phyloP scores from a whole-genome alignment of 2,888 invertebrate genomes.

The Latrodectus hesperus region DNA sequence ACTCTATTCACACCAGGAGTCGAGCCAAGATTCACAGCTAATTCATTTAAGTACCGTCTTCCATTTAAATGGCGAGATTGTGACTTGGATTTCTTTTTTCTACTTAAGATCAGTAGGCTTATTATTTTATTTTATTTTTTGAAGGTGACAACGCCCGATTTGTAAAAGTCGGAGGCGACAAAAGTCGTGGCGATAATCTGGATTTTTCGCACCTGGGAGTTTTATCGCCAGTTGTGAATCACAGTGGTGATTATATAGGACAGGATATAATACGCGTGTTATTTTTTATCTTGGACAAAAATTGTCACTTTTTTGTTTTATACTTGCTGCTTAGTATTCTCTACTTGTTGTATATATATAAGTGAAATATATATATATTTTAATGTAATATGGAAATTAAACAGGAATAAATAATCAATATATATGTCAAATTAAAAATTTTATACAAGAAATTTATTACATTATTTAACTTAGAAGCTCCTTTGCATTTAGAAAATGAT shows the following conservation, averaged over 20 bases:
- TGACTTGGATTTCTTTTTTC: constrained; percentile 12
- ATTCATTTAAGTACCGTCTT: constrained; percentile 44
- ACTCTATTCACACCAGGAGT: constrained; percentile 5
- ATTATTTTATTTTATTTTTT: constrained; percentile 12
- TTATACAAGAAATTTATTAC: too few species aligned
- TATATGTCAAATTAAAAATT: too few species aligned
- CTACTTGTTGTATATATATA: too few species aligned
- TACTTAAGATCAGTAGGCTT: constrained; percentile 10
- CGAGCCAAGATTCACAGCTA: constrained; percentile 1
- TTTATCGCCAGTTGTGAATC: constrained; percentile 14
- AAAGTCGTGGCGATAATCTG: constrained; percentile 26
- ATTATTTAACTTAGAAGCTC: too few species aligned
- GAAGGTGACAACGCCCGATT: constrained; percentile 53
- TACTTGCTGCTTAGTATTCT: too few species aligned
- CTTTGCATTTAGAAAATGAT: too few species aligned
- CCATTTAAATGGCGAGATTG: constrained; percentile 35
- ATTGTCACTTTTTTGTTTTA: too few species aligned
- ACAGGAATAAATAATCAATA: too few species aligned
- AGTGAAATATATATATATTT: too few species aligned
- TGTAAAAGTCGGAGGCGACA: constrained; percentile 32
- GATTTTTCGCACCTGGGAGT: constrained; percentile 48
- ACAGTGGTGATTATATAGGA: constrained; percentile 23
- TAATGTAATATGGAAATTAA: too few species aligned
- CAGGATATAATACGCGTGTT: not conserved
- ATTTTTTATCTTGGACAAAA: too few species aligned